Conservation (phyloP, 2,888 invertebrate species). For the Salticus scenicus region DNA sequence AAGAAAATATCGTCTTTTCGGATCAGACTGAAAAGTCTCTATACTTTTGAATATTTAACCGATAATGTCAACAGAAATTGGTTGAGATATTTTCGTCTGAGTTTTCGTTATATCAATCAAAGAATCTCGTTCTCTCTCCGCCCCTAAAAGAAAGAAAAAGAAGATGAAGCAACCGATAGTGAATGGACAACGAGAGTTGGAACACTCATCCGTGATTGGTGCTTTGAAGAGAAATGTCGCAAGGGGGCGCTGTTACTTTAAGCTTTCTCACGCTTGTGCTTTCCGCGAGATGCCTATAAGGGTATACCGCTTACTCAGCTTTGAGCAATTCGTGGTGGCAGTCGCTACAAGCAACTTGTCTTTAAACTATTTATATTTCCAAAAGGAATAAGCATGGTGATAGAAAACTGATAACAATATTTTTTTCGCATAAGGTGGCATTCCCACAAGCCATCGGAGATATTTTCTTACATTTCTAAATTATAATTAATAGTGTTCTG, state of each 20-base stretch:
- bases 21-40: no score
- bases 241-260: conserved; percentile 43
- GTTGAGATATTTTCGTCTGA: not conserved
- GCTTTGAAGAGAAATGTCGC: not conserved
- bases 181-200: conserved; percentile 65
- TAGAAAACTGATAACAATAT: not conserved
- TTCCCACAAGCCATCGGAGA: not conserved
- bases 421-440: not conserved
- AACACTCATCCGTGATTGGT: conserved; percentile 61
- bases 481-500: not conserved
- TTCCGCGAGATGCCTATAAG: conserved; percentile 21
- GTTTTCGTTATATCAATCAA: conserved; percentile 50
- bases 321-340: conserved; percentile 18
- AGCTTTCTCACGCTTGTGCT: conserved; percentile 32
- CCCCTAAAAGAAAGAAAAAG: conserved; percentile 46
- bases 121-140: conserved; percentile 30
- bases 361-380: not conserved
- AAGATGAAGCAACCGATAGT: conserved; percentile 45
- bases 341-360: not conserved
- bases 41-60: not conserved
- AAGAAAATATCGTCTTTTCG: no score
- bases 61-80: not conserved
- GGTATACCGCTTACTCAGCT: conserved; percentile 32
- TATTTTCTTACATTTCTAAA: not conserved
- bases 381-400: not conserved